Evolutionary conservation across 1,140 invertebrate genomes (phyloP).

Genomic region (Heliothis subflexa): DNA sequence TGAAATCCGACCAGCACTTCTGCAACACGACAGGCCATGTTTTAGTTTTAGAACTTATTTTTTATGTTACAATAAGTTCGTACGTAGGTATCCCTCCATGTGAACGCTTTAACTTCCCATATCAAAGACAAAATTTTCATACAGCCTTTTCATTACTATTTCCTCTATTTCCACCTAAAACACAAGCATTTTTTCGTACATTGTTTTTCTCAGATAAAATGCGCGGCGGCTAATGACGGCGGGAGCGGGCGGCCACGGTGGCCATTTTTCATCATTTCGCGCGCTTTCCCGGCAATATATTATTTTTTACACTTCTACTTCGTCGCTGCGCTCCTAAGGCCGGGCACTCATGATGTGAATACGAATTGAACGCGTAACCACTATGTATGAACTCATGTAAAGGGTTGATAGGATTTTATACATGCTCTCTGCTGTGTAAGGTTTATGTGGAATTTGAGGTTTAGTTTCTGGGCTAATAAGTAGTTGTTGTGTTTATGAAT

Average conservation of each 20-base stretch:
- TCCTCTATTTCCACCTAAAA: background rate
- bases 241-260: slow-evolving; percentile 60
- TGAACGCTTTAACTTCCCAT: too few species aligned
- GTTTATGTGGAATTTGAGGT: slow-evolving; percentile 31
- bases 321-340: slow-evolving; percentile 50
- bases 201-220: slow-evolving; percentile 59
- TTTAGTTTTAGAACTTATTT: too few species aligned
- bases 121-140: too few species aligned
- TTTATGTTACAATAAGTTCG: background rate
- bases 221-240: slow-evolving; percentile 70
- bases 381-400: slow-evolving; percentile 43
- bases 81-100: background rate
- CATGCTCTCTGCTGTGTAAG: background rate
- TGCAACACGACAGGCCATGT: too few species aligned
- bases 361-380: slow-evolving; percentile 44
- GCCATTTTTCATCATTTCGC: slow-evolving; percentile 78
- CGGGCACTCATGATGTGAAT: slow-evolving; percentile 52
- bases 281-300: slow-evolving; percentile 67
- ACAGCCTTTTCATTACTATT: background rate
- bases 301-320: slow-evolving; percentile 65
- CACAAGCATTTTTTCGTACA: background rate
- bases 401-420: slow-evolving; percentile 44
- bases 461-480: slow-evolving; percentile 21
- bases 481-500: background rate
- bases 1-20: too few species aligned